Evolutionary conservation across 2,797 vertebrate species (phyloP).

Genomic region (Monodelphis domestica): DNA sequence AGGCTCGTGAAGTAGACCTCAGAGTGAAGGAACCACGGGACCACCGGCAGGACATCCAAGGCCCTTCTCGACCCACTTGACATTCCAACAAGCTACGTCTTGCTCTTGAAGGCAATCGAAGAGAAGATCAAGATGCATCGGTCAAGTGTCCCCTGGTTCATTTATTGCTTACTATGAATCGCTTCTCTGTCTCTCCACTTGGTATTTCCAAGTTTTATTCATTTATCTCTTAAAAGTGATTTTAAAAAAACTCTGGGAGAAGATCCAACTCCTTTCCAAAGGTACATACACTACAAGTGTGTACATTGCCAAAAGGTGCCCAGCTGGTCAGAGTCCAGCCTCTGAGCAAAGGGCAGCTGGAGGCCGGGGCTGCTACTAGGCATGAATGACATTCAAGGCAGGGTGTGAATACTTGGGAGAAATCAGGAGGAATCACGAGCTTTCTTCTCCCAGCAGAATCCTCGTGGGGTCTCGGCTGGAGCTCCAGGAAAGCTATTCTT

Average conservation of each 20-base stretch:
- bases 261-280: neutral
- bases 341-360: slow-evolving; percentile 39
- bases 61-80: neutral
- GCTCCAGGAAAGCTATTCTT: neutral
- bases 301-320: neutral
- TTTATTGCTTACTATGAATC: neutral
- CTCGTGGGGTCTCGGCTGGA: neutral
- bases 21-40: neutral
- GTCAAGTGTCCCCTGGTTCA: neutral
- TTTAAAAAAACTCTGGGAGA: neutral
- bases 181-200: neutral
- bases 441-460: accelerated
- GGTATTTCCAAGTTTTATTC: neutral
- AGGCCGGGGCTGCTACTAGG: neutral
- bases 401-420: neutral
- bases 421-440: neutral
- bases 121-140: neutral
- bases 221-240: neutral
- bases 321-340: neutral
- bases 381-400: neutral
- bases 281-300: neutral
- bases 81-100: neutral
- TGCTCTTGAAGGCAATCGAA: neutral
- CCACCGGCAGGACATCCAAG: neutral
- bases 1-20: neutral